A percentile compares a stretch with the other conserved stretches of the same genome.
Evolutionary conservation across 2,888 invertebrate species (phyloP).

Genomic region (Anaspis maculata): DNA sequence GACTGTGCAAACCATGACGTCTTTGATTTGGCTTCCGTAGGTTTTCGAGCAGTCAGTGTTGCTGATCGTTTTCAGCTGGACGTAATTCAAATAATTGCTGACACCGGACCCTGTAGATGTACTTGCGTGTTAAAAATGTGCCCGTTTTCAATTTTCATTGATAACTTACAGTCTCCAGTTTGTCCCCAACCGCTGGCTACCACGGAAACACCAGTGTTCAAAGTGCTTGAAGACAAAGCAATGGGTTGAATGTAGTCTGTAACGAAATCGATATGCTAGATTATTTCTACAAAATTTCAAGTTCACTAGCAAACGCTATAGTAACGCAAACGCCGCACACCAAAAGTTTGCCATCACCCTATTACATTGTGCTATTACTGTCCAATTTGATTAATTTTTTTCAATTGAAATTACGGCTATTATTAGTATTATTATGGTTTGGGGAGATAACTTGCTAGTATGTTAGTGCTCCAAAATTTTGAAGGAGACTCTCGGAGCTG

Average conservation of each 20-base stretch:
- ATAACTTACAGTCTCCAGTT: slow-evolving; percentile 5
- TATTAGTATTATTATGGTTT: no score
- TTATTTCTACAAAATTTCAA: no score
- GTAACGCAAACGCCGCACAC: no score
- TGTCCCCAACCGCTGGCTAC: slow-evolving; percentile 6
- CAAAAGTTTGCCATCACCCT: no score
- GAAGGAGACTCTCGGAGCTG: no score
- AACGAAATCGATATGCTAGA: no score
- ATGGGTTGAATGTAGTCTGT: neutral
- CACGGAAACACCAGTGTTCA: neutral
- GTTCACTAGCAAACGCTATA: no score
- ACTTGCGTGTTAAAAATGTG: neutral
- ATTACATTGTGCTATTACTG: no score
- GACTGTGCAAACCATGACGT: slow-evolving; percentile 6
- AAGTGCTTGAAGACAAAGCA: neutral
- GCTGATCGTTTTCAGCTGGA: slow-evolving; percentile 2
- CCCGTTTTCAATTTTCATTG: neutral
- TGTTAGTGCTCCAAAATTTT: no score
- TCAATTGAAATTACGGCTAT: no score
- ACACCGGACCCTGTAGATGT: slow-evolving; percentile 4
- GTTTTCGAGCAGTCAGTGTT: slow-evolving; percentile 3
- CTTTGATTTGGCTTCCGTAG: slow-evolving; percentile 6
- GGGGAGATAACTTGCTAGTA: no score
- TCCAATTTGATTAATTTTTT: no score
- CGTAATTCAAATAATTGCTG: slow-evolving; percentile 4